These are phyloP conservation scores for Gopherus evgoodei DNA, from an alignment of 2,113 vertebrate genomes.

Conservation along the genomic window DNA sequence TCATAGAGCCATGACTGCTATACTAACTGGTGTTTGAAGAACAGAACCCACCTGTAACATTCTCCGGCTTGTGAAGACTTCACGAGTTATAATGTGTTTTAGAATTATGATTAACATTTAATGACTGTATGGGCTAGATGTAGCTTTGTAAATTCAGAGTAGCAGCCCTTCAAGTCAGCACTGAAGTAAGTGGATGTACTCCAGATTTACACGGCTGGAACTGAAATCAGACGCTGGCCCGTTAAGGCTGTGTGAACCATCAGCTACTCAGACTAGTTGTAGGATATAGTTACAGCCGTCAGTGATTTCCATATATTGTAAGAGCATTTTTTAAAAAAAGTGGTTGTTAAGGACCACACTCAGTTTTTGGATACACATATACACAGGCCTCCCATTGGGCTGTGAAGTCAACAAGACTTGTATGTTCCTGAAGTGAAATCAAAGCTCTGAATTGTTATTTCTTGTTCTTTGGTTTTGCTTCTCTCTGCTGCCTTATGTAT, in stretches of 20 bases:
- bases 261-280: background rate
- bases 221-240: background rate
- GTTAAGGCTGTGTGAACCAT: background rate
- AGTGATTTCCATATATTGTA: background rate
- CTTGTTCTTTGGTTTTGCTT: background rate
- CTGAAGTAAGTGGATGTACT: background rate
- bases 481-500: background rate
- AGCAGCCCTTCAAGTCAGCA: background rate
- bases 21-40: background rate
- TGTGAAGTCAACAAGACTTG: background rate
- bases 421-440: background rate
- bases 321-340: background rate
- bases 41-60: background rate
- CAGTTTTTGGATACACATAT: background rate
- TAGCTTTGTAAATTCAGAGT: background rate
- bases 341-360: background rate
- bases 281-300: background rate
- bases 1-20: rapidly evolving
- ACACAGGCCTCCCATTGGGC: background rate
- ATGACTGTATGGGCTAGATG: background rate
- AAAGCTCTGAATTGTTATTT: background rate
- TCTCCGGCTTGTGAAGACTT: background rate
- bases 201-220: background rate
- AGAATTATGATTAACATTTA: background rate
- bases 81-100: background rate